phyloP scores from a whole-genome alignment of 2,888 invertebrate genomes.

The Mesoligia furuncula region DNA sequence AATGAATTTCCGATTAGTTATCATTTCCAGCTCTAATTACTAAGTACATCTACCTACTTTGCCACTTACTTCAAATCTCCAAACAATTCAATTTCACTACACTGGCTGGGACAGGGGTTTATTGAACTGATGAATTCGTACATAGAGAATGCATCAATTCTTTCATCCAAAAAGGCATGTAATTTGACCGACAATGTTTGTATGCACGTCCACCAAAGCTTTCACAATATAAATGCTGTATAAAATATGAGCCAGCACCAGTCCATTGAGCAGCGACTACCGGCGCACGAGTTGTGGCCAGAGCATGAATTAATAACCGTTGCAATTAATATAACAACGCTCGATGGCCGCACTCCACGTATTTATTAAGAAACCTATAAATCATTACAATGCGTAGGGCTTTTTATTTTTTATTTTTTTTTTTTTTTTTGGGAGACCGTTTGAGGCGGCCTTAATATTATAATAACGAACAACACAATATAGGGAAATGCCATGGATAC shows the following conservation, averaged over 20 bases:
- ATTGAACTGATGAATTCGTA: not conserved
- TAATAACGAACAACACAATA: not conserved
- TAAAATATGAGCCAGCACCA: slow-evolving; percentile 21
- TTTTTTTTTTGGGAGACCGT: slow-evolving; percentile 44
- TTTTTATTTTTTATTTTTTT: no score
- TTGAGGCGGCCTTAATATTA: not conserved
- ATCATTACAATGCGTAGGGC: slow-evolving; percentile 81
- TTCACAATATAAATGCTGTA: slow-evolving; percentile 11
- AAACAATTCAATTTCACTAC: not conserved
- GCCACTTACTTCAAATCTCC: not conserved
- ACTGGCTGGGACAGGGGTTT: no score
- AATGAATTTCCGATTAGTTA: not conserved
- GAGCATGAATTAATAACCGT: slow-evolving; percentile 48
- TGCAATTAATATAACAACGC: slow-evolving; percentile 78
- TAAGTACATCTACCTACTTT: not conserved
- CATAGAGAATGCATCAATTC: not conserved
- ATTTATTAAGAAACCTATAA: slow-evolving; percentile 89
- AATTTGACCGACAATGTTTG: not conserved
- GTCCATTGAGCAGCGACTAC: slow-evolving; percentile 22
- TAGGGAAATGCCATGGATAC: not conserved
- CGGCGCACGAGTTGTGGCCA: slow-evolving; percentile 25
- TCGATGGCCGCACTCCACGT: slow-evolving; percentile 80
- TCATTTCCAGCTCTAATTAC: not conserved
- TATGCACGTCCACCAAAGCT: slow-evolving; percentile 1
- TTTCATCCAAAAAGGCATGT: not conserved